Evolutionary conservation across 64 coral and sea anemone species (phyloP).

Genomic region (Astreopora myriophthalma): DNA sequence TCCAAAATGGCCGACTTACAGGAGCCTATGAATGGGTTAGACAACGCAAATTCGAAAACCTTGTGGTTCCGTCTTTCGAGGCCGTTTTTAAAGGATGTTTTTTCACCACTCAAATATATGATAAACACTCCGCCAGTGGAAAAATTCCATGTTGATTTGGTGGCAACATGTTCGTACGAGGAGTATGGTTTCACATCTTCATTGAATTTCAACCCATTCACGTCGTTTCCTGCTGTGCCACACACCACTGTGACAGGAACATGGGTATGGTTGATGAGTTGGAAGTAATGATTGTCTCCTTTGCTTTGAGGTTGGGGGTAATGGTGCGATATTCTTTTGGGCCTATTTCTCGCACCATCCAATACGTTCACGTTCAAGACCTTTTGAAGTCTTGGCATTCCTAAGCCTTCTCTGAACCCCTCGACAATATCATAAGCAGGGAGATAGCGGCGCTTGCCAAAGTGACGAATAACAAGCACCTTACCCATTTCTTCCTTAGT

Average conservation of each 20-base stretch:
- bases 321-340: not conserved
- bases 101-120: not conserved
- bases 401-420: slow-evolving; percentile 3
- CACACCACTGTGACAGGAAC: slow-evolving; percentile 24
- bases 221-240: not conserved
- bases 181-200: not conserved
- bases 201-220: slow-evolving; percentile 4
- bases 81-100: not conserved
- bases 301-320: slow-evolving; percentile 49
- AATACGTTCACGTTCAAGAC: not conserved
- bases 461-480: not conserved
- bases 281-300: slow-evolving; percentile 44
- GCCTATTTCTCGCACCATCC: not conserved
- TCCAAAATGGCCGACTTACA: not conserved
- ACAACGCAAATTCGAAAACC: slow-evolving; percentile 44
- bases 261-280: slow-evolving; percentile 26
- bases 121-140: slow-evolving; percentile 34
- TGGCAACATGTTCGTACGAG: slow-evolving; percentile 42
- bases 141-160: slow-evolving; percentile 6
- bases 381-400: slow-evolving; percentile 24
- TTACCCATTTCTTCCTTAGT: not conserved
- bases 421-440: not conserved
- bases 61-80: not conserved
- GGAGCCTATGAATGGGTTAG: slow-evolving; percentile 1
- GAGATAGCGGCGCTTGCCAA: not conserved